Base-by-base conservation (phyloP, 2,797 vertebrate species). In the Xyrichtys novacula region DNA sequence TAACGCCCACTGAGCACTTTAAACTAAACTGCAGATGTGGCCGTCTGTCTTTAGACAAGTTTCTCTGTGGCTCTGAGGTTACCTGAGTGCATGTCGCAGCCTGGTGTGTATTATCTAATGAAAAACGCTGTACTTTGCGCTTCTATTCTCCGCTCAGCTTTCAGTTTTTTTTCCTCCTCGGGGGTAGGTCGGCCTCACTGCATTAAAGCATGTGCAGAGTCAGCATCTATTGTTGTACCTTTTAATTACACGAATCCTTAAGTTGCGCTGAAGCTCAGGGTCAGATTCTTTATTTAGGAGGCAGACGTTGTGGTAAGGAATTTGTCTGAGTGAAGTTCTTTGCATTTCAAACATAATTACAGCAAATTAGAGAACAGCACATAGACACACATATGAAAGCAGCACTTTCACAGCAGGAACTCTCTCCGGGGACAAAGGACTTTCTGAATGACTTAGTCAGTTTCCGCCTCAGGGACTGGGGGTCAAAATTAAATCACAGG, bases 81-180 rank as follows among this genome's bases (percentile, higher is more conserved):
- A 69, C 31, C 17, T 12, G 47, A 63, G 32, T 9, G n/a, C 63
- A 38, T 40, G 59, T 40, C 74, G 31, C 46, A 61, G 34, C 7
- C 36, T 38, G 23, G 43, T 64, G 22, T 40, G 25, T 79, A 65
- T 82, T 75, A 80, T 64, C 34, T 71, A 79, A 78, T 65, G 1
- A 78, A 74, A 40, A 39, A 57, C 58, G 12, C 55, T 4, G 14
- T 52, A 52, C 72, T 59, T 36, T 43, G 14, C 19, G 10, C 43
- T 55, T 43, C 31, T 52, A 42, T n/a, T 28, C 38, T 19, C 49
- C 22, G 50, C 43, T 71, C 65, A 40, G 39, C 32, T 44, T 39
- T 15, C 50, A 43, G 11, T 64, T 47, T 50, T 14, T 31, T 49
- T 78, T n/a, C n/a, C n/a, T n/a, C n/a, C n/a, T n/a, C n/a, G n/a